Conservation (phyloP, 2,797 vertebrate genomes). For the Paedocypris micromegethes region DNA sequence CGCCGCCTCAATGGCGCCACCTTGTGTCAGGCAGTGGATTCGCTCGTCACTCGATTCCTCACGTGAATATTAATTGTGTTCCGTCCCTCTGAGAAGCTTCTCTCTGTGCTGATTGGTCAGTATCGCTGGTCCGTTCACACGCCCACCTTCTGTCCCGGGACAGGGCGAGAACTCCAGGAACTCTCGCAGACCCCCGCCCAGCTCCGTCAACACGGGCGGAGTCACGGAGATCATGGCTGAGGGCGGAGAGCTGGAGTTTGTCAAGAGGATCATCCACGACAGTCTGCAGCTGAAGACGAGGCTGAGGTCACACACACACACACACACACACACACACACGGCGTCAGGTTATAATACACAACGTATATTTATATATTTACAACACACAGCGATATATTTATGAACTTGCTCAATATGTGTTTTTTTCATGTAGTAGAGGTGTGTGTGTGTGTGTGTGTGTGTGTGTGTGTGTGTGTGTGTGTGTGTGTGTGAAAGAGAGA, state of each 20-base stretch:
- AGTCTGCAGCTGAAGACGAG: slow-evolving; percentile 93
- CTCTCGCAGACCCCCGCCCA: slow-evolving; percentile 89
- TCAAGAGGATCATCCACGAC: slow-evolving; percentile 98
- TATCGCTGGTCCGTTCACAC: background rate
- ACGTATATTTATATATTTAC: background rate
- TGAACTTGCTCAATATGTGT: too few relatives aligned
- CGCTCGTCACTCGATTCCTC: too few relatives aligned
- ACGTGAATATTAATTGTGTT: too few relatives aligned
- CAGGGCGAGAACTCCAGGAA: slow-evolving; percentile 97
- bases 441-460: too few relatives aligned
- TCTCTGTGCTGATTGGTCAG: background rate
- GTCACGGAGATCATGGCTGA: slow-evolving; percentile 99
- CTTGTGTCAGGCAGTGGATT: too few relatives aligned
- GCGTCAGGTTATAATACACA: background rate
- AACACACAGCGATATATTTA: background rate
- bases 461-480: too few relatives aligned
- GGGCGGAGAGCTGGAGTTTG: slow-evolving; percentile 96
- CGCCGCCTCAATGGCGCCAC: too few relatives aligned
- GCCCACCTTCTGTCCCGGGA: slow-evolving; percentile 11
- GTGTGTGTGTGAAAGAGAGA: too few relatives aligned
- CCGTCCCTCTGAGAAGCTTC: background rate
- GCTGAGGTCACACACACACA: slow-evolving; percentile 68
- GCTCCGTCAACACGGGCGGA: slow-evolving; percentile 95
- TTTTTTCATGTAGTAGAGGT: too few relatives aligned
- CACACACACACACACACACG: background rate